A percentile compares a stretch with the other conserved stretches of the same genome.
Evolutionary conservation across 1,140 invertebrate species (phyloP).

Genomic region (Drosophila saltans): DNA sequence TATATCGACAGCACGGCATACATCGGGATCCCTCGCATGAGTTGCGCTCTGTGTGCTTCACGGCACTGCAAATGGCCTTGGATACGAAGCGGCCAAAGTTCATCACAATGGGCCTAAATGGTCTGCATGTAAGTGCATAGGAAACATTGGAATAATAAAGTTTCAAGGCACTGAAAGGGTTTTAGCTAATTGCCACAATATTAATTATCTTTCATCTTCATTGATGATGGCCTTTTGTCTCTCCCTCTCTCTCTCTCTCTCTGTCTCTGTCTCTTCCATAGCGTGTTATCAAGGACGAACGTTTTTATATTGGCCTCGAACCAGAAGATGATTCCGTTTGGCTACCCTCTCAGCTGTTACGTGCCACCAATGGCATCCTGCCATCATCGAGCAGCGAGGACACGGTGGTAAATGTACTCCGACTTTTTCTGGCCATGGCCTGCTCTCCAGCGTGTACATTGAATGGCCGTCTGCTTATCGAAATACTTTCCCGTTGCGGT

Average conservation of each 20-base stretch:
- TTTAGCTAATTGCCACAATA: neutral
- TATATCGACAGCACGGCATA: constrained; percentile 91
- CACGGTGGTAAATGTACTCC: constrained; percentile 84
- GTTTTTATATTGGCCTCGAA: constrained; percentile 95
- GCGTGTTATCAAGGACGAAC: constrained; percentile 95
- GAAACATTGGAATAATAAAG: too few species aligned
- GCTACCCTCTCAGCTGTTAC: constrained; percentile 94
- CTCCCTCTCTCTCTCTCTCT: neutral
- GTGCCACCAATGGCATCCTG: constrained; percentile 91
- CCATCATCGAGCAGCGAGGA: constrained; percentile 90
- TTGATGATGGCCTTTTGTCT: neutral
- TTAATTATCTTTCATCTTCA: neutral
- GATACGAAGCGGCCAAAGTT: constrained; percentile 94
- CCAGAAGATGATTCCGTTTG: constrained; percentile 95
- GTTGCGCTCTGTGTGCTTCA: constrained; percentile 91
- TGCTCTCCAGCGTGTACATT: constrained; percentile 91
- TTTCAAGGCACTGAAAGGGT: neutral
- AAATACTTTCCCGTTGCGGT: constrained; percentile 88
- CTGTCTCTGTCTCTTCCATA: constrained; percentile 72
- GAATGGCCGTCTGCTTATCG: constrained; percentile 90
- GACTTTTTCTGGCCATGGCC: constrained; percentile 91
- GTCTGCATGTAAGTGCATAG: constrained; percentile 90
- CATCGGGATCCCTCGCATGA: constrained; percentile 92
- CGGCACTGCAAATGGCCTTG: constrained; percentile 92
- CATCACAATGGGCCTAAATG: constrained; percentile 90